phyloP scores from a whole-genome alignment of 2,113 vertebrate species.

The Brachyhypopomus occidentalis region DNA sequence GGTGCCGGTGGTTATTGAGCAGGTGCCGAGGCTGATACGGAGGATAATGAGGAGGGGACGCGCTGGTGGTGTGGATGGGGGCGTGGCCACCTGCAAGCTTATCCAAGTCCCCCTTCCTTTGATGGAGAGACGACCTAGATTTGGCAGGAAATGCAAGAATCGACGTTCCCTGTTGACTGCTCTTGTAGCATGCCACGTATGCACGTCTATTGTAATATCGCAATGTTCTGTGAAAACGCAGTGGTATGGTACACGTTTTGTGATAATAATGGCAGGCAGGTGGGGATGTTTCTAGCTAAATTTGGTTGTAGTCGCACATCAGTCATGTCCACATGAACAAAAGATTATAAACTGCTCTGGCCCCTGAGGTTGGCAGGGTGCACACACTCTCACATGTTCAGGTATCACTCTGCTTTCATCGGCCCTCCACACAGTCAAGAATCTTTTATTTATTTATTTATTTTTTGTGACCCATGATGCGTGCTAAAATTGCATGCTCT shows the following conservation, averaged over 20 bases:
- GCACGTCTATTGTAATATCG: background rate
- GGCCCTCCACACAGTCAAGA: background rate
- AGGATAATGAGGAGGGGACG: too few species aligned
- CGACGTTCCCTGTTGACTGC: conserved; percentile 8
- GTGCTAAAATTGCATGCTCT: background rate
- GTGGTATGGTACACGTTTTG: background rate
- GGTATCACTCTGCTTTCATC: background rate
- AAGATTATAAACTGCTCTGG: background rate
- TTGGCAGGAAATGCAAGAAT: conserved; percentile 17
- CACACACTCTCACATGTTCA: background rate
- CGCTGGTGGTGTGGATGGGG: too few species aligned
- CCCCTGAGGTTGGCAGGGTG: background rate
- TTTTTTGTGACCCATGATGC: background rate
- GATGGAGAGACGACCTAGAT: background rate
- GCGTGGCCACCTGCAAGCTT: background rate
- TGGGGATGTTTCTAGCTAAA: background rate
- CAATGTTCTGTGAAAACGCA: background rate
- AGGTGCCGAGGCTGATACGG: too few species aligned
- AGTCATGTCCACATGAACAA: background rate
- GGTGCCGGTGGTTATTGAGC: too few species aligned
- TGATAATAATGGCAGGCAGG: background rate
- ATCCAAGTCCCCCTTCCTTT: background rate
- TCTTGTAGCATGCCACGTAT: background rate
- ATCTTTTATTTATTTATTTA: background rate
- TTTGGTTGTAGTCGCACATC: background rate